phyloP scores from a whole-genome alignment of 2,113 vertebrate genomes.

The Tychaedon coryphoeus region DNA sequence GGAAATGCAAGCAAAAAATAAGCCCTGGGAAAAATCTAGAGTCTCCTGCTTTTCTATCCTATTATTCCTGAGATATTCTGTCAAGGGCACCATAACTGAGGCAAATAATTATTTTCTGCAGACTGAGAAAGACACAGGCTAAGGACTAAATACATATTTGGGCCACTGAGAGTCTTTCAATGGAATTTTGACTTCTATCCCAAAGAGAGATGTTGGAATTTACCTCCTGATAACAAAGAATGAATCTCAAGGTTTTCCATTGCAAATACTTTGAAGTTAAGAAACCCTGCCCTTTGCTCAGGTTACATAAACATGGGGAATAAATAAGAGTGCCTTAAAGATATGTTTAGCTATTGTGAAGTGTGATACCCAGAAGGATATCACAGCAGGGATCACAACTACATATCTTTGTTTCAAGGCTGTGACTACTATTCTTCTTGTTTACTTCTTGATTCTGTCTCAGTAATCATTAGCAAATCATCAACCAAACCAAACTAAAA shows the following conservation, averaged over 20 bases:
- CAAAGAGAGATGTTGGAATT: neutral
- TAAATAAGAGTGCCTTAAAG: neutral
- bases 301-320: neutral
- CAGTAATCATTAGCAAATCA: neutral
- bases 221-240: neutral
- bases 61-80: neutral
- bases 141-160: neutral
- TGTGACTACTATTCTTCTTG: neutral
- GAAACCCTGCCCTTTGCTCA: neutral
- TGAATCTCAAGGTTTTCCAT: neutral
- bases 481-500: neutral
- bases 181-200: neutral
- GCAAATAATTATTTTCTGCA: neutral
- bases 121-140: neutral
- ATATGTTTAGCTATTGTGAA: neutral
- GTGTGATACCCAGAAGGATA: neutral
- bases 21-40: neutral
- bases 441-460: neutral
- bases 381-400: neutral
- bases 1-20: neutral
- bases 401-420: neutral
- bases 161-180: neutral
- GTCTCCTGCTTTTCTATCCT: neutral
- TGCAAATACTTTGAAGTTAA: neutral
- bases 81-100: neutral